These are phyloP conservation scores for Agrotis clavis DNA, from an alignment of 2,888 invertebrate genomes.

Conservation along the genomic window DNA sequence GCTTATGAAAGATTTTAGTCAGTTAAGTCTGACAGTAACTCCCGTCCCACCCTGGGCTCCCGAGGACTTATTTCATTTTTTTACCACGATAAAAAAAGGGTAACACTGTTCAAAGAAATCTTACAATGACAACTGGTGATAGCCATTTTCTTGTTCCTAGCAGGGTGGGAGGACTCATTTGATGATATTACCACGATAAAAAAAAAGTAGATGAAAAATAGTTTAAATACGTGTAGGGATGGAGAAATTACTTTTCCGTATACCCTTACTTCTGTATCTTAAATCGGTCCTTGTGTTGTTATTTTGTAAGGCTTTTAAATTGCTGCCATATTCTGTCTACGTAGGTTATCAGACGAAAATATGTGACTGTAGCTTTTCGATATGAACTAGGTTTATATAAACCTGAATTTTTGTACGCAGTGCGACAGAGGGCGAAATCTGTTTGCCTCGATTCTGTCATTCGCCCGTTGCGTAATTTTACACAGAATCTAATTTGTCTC, in stretches of 20 bases:
- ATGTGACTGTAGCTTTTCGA: background rate
- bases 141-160: background rate
- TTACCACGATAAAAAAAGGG: no score
- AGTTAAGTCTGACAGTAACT: no score
- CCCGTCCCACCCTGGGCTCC: no score
- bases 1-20: no score
- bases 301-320: background rate
- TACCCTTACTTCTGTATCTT: background rate
- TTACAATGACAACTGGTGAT: background rate
- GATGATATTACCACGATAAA: no score
- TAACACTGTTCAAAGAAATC: background rate
- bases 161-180: no score
- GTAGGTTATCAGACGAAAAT: background rate
- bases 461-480: slow-evolving; percentile 32
- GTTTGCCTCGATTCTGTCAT: slow-evolving; percentile 8
- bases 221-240: background rate
- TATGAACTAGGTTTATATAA: background rate
- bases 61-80: no score
- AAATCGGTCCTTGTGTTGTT: background rate
- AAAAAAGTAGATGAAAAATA: no score
- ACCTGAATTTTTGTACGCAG: slow-evolving; percentile 31
- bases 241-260: background rate
- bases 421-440: slow-evolving; percentile 35
- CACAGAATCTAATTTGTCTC: slow-evolving; percentile 10
- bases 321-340: no score